A percentile compares a stretch with the other conserved stretches of the same genome.
These are phyloP conservation scores for Vidua chalybeata DNA, from an alignment of 2,113 vertebrate genomes.

Conservation along the genomic window DNA sequence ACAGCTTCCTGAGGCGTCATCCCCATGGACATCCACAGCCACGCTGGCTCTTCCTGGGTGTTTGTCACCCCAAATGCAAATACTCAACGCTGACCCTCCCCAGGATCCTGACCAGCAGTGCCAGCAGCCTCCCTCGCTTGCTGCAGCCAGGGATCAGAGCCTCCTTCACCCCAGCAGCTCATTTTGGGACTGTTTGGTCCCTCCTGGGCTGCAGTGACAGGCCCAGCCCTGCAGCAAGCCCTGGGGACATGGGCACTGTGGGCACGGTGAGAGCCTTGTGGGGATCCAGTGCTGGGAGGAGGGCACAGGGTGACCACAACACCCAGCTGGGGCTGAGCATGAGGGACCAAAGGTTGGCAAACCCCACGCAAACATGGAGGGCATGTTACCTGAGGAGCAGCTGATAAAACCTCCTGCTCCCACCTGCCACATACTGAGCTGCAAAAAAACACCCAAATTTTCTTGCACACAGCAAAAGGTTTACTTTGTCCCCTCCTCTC, in stretches of 20 bases:
- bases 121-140: background rate
- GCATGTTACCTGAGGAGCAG: background rate
- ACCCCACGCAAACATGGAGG: background rate
- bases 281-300: rapidly evolving
- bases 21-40: rapidly evolving
- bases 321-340: background rate
- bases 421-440: background rate
- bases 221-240: background rate
- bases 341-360: background rate
- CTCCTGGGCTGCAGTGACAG: background rate
- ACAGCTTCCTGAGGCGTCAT: background rate
- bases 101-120: background rate
- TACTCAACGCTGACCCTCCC: rapidly evolving
- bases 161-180: rapidly evolving
- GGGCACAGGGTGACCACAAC: rapidly evolving
- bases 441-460: background rate
- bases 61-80: background rate
- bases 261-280: background rate
- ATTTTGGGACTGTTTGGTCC: background rate
- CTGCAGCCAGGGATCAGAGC: background rate
- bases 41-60: rapidly evolving
- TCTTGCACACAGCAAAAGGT: background rate
- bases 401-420: background rate
- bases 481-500: background rate
- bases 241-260: rapidly evolving